A percentile compares a stretch with the other conserved stretches of the same genome.
phyloP scores from a whole-genome alignment of 1,140 invertebrate species.

The Drosophila kohkoa region DNA sequence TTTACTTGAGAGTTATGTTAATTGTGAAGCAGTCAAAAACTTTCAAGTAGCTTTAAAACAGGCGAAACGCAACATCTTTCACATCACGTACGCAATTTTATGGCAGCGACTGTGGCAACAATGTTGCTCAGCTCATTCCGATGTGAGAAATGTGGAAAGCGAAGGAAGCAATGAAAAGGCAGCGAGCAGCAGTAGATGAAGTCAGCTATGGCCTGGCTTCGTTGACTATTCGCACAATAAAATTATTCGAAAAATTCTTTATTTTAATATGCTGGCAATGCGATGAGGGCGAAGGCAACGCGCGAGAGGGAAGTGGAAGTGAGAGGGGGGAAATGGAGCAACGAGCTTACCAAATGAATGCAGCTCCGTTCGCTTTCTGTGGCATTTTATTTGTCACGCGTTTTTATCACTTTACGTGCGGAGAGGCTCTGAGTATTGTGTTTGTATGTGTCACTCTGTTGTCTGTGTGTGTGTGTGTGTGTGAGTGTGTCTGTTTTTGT shows the following conservation, averaged over 20 bases:
- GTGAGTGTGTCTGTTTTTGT: conserved; percentile 15
- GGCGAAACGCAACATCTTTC: conserved; percentile 16
- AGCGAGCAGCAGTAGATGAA: conserved; percentile 33
- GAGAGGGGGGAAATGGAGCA: not conserved
- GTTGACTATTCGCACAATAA: conserved; percentile 67
- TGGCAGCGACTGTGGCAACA: conserved; percentile 74
- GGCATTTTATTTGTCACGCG: conserved; percentile 81
- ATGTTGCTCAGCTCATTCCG: conserved; percentile 48
- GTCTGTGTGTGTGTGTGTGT: not conserved
- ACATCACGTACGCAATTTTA: conserved; percentile 75
- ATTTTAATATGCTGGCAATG: conserved; percentile 73
- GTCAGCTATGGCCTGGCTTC: conserved; percentile 44
- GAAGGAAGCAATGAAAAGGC: conserved; percentile 15
- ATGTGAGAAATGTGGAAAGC: not conserved
- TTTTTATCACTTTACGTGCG: conserved; percentile 80
- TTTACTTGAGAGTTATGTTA: conserved; percentile 28
- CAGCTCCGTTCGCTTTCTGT: conserved; percentile 51
- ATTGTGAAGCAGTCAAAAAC: conserved; percentile 16
- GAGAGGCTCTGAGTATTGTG: conserved; percentile 39
- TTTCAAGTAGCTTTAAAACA: conserved; percentile 33
- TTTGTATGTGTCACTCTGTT: not conserved
- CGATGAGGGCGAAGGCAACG: conserved; percentile 5
- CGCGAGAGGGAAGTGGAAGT: too few relatives aligned
- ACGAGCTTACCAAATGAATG: conserved; percentile 51
- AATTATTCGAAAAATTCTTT: conserved; percentile 72